A percentile compares a stretch with the other conserved stretches of the same genome.
phyloP scores from a whole-genome alignment of 2,113 vertebrate species.

The Chaenogobius annularis region DNA sequence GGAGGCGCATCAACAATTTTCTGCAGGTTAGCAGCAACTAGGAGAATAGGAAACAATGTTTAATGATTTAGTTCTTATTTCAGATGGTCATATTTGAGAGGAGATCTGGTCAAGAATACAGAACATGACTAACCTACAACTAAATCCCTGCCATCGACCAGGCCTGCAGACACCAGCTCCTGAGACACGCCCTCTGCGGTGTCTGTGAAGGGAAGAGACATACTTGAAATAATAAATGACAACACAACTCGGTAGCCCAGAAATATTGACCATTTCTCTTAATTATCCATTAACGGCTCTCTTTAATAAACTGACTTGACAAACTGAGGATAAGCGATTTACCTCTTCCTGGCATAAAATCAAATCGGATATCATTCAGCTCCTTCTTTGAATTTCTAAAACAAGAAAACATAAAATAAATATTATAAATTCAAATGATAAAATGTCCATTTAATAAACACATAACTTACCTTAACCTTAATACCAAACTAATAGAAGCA shows the following conservation, averaged over 20 bases:
- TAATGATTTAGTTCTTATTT: not conserved
- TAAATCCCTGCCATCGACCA: conserved; percentile 95
- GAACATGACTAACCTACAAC: conserved; percentile 89
- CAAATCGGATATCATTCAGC: conserved; percentile 97
- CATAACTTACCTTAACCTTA: conserved; percentile 86
- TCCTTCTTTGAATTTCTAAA: conserved; percentile 97
- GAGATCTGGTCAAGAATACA: not conserved
- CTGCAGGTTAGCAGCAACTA: conserved; percentile 99
- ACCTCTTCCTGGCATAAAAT: conserved; percentile 98
- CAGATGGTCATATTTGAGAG: too few relatives aligned
- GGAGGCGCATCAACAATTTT: conserved; percentile 98
- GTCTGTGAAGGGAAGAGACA: conserved; percentile 74
- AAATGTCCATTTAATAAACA: not conserved
- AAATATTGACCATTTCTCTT: too few relatives aligned
- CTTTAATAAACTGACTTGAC: too few relatives aligned
- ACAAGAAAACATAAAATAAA: conserved; percentile 3
- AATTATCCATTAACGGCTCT: too few relatives aligned
- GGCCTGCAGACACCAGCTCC: conserved; percentile 95
- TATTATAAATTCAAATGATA: not conserved
- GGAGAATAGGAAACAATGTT: conserved; percentile 63
- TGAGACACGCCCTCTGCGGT: conserved; percentile 97
- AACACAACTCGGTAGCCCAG: too few relatives aligned
- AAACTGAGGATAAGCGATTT: conserved; percentile 32
- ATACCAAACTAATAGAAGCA: conserved; percentile 90
- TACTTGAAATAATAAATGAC: not conserved